phyloP scores from a whole-genome alignment of 2,113 vertebrate species.

The Chaenogobius annularis region DNA sequence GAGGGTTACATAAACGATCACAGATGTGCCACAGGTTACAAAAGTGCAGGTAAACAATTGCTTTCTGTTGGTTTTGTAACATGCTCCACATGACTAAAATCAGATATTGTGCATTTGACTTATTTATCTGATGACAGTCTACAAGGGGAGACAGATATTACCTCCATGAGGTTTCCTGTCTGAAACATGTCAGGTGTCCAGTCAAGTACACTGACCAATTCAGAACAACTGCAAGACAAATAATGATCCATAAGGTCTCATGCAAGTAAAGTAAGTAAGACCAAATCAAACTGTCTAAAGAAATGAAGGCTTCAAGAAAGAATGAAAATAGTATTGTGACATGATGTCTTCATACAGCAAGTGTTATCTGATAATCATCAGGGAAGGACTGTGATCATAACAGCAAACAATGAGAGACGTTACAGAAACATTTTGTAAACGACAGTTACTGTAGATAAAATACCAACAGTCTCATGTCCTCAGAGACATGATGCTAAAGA shows the following conservation, averaged over 20 bases:
- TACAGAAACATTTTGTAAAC: neutral
- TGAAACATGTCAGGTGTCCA: neutral
- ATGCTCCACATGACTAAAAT: neutral
- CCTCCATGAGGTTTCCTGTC: neutral
- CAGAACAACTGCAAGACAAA: neutral
- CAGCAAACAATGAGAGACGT: neutral
- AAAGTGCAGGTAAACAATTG: conserved; percentile 3
- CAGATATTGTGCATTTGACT: neutral
- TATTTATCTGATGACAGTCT: conserved; percentile 12
- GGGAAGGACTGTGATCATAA: neutral
- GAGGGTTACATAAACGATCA: neutral
- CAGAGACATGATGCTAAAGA: neutral
- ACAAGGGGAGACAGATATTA: neutral
- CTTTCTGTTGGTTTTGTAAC: neutral
- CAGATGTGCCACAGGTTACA: neutral
- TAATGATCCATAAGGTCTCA: neutral
- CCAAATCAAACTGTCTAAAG: neutral
- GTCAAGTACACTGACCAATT: neutral
- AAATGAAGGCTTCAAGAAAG: neutral
- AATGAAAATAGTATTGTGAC: neutral
- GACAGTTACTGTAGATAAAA: conserved; percentile 2
- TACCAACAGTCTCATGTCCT: neutral
- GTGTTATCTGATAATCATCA: neutral
- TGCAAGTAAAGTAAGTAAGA: neutral
- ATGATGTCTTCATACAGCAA: neutral